A percentile compares a stretch with the other conserved stretches of the same genome.
Conservation (phyloP, 2,888 invertebrate genomes). For the Neoaliturus tenellus region DNA sequence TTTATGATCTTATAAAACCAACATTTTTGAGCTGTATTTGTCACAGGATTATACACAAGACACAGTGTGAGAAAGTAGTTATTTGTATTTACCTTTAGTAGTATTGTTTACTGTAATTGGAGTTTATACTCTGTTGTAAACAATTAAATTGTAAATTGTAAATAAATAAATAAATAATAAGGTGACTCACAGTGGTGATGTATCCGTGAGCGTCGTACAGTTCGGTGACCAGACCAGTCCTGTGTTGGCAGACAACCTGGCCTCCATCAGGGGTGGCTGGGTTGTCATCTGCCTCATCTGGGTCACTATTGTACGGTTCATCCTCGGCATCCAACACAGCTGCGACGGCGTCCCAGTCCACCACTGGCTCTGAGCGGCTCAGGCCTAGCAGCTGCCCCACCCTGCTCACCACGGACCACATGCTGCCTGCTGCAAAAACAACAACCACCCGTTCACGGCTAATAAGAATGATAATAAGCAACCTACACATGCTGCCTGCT, state of each 20-base stretch:
- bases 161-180: too few relatives aligned
- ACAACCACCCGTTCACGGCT: too few relatives aligned
- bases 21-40: too few relatives aligned
- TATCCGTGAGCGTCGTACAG: conserved; percentile 73
- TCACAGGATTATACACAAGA: too few relatives aligned
- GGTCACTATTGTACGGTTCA: background rate
- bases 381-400: conserved; percentile 34
- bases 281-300: conserved; percentile 68
- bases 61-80: too few relatives aligned
- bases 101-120: too few relatives aligned
- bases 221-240: conserved; percentile 78
- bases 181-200: background rate
- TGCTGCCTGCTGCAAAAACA: conserved; percentile 47
- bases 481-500: too few relatives aligned
- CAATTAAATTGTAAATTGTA: too few relatives aligned
- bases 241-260: conserved; percentile 53
- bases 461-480: too few relatives aligned
- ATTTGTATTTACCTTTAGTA: too few relatives aligned
- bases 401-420: conserved; percentile 25
- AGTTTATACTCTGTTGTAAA: too few relatives aligned
- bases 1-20: too few relatives aligned
- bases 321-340: conserved; percentile 35
- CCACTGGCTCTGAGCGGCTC: background rate
- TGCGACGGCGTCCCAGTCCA: conserved; percentile 25
- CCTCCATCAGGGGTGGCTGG: conserved; percentile 69